Evolutionary conservation across 2,113 vertebrate species (phyloP).

Genomic region (Cavia aperea): DNA sequence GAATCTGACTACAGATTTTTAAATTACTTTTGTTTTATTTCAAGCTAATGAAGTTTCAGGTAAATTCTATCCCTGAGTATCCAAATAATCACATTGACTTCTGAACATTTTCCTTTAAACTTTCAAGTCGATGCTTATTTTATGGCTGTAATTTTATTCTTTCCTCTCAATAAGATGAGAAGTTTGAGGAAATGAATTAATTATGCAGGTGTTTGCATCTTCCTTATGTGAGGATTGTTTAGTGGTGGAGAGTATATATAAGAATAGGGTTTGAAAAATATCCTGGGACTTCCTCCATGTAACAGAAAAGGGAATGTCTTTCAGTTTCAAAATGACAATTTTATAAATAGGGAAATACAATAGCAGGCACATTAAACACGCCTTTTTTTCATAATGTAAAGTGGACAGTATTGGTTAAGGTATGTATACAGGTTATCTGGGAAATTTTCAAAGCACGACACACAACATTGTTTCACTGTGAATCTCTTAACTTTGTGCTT

Average conservation of each 20-base stretch:
- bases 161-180: not conserved
- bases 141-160: not conserved
- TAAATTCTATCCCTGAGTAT: not conserved
- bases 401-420: constrained; percentile 28
- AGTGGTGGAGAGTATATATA: not conserved
- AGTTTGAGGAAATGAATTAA: not conserved
- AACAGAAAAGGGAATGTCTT: constrained; percentile 57
- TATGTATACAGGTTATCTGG: constrained; percentile 33
- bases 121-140: constrained; percentile 9
- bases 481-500: not conserved
- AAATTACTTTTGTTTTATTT: not conserved
- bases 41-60: not conserved
- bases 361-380: constrained; percentile 48
- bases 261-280: not conserved
- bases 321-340: constrained; percentile 31
- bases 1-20: not conserved
- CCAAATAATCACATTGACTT: not conserved
- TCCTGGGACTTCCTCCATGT: not conserved
- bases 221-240: constrained; percentile 28
- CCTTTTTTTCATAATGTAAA: constrained; percentile 47
- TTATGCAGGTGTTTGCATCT: not conserved
- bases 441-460: constrained; percentile 47
- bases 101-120: not conserved
- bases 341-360: constrained; percentile 54
- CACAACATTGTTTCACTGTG: constrained; percentile 26